Conservation (phyloP, 2,888 invertebrate species). For the Tetragonula carbonaria region DNA sequence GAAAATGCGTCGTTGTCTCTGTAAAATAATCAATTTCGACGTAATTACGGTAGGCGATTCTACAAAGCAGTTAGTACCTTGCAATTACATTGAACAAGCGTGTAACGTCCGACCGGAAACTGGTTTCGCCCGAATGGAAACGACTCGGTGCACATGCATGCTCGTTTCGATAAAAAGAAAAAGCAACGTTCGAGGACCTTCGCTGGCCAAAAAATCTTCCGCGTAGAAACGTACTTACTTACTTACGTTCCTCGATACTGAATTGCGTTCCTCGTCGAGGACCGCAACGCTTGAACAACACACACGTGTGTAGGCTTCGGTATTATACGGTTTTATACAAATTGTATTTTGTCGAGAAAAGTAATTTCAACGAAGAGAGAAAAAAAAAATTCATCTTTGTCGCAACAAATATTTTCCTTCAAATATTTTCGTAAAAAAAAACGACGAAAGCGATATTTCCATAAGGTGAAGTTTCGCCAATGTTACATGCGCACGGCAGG, state of each 20-base stretch:
- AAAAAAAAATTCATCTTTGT: too few relatives aligned
- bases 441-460: too few relatives aligned
- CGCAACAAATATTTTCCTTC: too few relatives aligned
- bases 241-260: neutral
- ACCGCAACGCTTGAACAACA: neutral
- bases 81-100: constrained; percentile 13
- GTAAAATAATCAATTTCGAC: neutral
- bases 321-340: neutral
- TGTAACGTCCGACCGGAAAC: constrained; percentile 14
- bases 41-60: neutral
- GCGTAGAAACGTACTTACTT: constrained; percentile 47
- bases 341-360: too few relatives aligned
- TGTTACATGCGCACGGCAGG: too few relatives aligned
- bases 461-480: too few relatives aligned
- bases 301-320: neutral
- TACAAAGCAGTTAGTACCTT: neutral
- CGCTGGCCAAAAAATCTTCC: constrained; percentile 63
- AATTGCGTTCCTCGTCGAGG: constrained; percentile 40
- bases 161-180: constrained; percentile 58
- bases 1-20: neutral
- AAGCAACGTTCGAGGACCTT: constrained; percentile 56
- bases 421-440: too few relatives aligned
- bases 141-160: constrained; percentile 5
- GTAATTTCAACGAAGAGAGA: too few relatives aligned
- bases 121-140: constrained; percentile 33